Percentiles rank a stretch among this genome's conserved stretches.
Evolutionary conservation across 2,888 invertebrate genomes (phyloP).

Genomic region (Pseudeuparius sepicola): DNA sequence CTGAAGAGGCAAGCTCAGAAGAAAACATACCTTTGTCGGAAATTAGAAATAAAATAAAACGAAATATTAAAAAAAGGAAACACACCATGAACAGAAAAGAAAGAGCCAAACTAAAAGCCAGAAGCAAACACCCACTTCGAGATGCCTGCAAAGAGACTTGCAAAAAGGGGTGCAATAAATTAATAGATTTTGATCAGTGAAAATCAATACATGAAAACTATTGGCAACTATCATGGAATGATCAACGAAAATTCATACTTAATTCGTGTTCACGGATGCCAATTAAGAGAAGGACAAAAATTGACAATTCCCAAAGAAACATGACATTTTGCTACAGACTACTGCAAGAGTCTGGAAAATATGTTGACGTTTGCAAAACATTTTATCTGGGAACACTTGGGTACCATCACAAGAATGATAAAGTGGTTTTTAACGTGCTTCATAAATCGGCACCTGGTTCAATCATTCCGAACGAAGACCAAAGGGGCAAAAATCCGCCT

Average conservation of each 20-base stretch:
- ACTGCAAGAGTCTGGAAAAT: slow-evolving; percentile 12
- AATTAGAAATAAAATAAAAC: slow-evolving; percentile 5
- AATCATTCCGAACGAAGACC: slow-evolving; percentile 9
- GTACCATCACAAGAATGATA: slow-evolving; percentile 15
- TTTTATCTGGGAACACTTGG: slow-evolving; percentile 15
- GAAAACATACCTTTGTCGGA: slow-evolving; percentile 12
- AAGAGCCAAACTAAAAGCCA: slow-evolving; percentile 7
- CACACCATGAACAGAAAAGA: slow-evolving; percentile 6
- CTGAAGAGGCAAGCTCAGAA: slow-evolving; percentile 4
- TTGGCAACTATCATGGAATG: slow-evolving; percentile 13
- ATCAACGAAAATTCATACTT: slow-evolving; percentile 15
- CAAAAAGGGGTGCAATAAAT: slow-evolving; percentile 12
- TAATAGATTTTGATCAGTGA: slow-evolving; percentile 11
- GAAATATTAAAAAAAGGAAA: slow-evolving; percentile 13
- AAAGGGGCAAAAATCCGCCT: slow-evolving; percentile 10
- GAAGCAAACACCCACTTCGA: no score
- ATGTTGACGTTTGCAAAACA: slow-evolving; percentile 14
- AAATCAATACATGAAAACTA: slow-evolving; percentile 13
- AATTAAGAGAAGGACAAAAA: slow-evolving; percentile 12
- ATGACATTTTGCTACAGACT: slow-evolving; percentile 14
- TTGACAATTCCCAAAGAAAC: slow-evolving; percentile 13
- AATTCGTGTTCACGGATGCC: slow-evolving; percentile 15
- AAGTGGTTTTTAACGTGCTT: slow-evolving; percentile 12
- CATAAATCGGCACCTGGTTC: slow-evolving; percentile 13
- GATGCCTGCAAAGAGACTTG: no score